Percentiles rank a stretch among this genome's conserved stretches.
These are phyloP conservation scores for Drosophila tani DNA, from an alignment of 1,140 invertebrate species.

Conservation along the genomic window DNA sequence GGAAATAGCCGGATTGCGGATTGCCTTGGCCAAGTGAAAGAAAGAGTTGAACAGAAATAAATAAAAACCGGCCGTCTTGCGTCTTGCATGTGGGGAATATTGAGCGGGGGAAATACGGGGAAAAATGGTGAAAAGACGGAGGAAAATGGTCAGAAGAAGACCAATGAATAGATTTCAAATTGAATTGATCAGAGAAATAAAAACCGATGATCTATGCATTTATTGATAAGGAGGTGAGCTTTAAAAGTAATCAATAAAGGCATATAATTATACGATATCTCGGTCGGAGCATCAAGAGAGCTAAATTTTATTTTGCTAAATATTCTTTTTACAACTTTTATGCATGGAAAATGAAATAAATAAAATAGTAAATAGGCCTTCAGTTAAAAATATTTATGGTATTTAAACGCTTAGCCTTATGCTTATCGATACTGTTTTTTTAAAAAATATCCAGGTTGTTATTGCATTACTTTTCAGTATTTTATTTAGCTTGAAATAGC, in stretches of 20 bases:
- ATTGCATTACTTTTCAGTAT: no score
- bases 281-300: background rate
- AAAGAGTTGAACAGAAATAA: conserved; percentile 64
- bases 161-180: conserved; percentile 7
- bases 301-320: no score
- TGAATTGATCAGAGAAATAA: conserved; percentile 9
- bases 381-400: no score
- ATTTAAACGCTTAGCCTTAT: no score
- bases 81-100: conserved; percentile 19
- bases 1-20: conserved; percentile 28
- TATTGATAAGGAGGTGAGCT: conserved; percentile 4
- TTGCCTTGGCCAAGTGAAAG: conserved; percentile 69
- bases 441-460: no score
- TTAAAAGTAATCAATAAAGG: background rate
- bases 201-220: background rate
- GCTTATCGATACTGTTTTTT: no score
- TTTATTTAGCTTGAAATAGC: no score
- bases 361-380: no score
- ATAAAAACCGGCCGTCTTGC: conserved; percentile 19
- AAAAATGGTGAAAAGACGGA: background rate
- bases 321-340: no score
- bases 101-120: background rate
- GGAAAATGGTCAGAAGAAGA: conserved; percentile 14
- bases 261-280: background rate
- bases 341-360: no score